Percentiles rank a stretch among this genome's conserved stretches.
Evolutionary conservation across 2,113 vertebrate species (phyloP).

Genomic region (Toxotes chatareus): DNA sequence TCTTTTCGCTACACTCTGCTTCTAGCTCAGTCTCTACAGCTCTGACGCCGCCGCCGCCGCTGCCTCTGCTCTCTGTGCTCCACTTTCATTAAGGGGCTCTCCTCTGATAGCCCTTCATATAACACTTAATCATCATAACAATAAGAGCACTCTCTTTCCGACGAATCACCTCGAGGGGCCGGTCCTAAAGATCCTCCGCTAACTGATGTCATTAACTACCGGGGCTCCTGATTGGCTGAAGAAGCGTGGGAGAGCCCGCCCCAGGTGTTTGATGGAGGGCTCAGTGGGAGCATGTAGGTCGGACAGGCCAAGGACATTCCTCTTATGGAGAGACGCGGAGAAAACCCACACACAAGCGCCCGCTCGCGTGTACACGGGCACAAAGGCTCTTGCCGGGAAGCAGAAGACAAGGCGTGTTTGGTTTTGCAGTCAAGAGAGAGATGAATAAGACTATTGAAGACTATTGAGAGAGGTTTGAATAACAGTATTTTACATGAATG

Average conservation of each 20-base stretch:
- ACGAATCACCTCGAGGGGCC: slow-evolving; percentile 77
- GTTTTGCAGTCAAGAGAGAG: slow-evolving; percentile 71
- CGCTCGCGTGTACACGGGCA: slow-evolving; percentile 17
- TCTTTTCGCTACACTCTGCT: slow-evolving; percentile 10
- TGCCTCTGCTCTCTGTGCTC: slow-evolving; percentile 64
- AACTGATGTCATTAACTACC: slow-evolving; percentile 78
- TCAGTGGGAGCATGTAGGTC: slow-evolving; percentile 70
- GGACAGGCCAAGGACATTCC: slow-evolving; percentile 78
- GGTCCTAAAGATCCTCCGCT: slow-evolving; percentile 67
- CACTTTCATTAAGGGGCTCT: slow-evolving; percentile 82
- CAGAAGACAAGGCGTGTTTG: slow-evolving; percentile 68
- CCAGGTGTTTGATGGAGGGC: slow-evolving; percentile 66
- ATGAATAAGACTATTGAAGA: slow-evolving; percentile 75
- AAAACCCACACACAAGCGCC: slow-evolving; percentile 5
- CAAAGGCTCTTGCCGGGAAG: slow-evolving; percentile 48
- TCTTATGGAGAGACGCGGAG: slow-evolving; percentile 59
- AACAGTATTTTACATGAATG: slow-evolving; percentile 82
- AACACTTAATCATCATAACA: slow-evolving; percentile 85
- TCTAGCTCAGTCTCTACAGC: slow-evolving; percentile 36
- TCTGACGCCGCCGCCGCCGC: slow-evolving; percentile 7
- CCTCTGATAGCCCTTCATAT: slow-evolving; percentile 82
- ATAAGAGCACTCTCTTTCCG: slow-evolving; percentile 75
- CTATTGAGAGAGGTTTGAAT: slow-evolving; percentile 74
- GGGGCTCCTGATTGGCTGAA: slow-evolving; percentile 59
- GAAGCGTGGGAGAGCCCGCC: slow-evolving; percentile 53